Evolutionary conservation across 1,140 invertebrate genomes (phyloP).

Genomic region (Drosophila novamexicana): DNA sequence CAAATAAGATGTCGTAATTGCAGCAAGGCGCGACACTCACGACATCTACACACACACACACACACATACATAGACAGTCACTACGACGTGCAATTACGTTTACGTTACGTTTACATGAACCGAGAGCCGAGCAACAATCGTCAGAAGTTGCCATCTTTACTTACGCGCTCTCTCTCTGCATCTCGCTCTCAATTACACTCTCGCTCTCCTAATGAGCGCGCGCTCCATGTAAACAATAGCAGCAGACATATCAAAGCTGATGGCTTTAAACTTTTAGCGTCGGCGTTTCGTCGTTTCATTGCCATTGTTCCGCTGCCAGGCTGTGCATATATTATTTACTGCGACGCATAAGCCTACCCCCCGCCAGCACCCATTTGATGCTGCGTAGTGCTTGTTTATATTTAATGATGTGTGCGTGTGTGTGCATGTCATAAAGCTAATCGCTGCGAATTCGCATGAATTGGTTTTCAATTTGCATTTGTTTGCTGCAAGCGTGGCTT

Average conservation of each 20-base stretch:
- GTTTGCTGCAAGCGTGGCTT: conserved; percentile 25
- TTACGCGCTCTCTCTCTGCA: background rate
- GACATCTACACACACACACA: conserved; percentile 16
- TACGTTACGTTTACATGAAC: conserved; percentile 21
- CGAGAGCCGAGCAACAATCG: conserved; percentile 59
- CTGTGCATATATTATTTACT: conserved; percentile 68
- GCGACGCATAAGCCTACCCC: conserved; percentile 62
- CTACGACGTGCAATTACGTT: conserved; percentile 64
- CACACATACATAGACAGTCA: background rate
- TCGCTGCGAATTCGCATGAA: conserved; percentile 22
- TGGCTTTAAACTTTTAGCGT: conserved; percentile 31
- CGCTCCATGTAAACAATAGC: conserved; percentile 49
- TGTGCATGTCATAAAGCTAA: conserved; percentile 25
- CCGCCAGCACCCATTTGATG: background rate
- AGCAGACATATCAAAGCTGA: conserved; percentile 22
- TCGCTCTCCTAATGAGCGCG: background rate
- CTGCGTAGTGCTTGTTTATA: conserved; percentile 14
- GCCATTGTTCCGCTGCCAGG: conserved; percentile 36
- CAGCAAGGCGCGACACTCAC: conserved; percentile 75
- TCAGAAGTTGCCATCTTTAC: conserved; percentile 19
- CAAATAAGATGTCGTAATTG: conserved; percentile 82
- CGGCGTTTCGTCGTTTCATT: conserved; percentile 41
- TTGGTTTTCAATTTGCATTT: conserved; percentile 14
- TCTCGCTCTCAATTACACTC: conserved; percentile 11
- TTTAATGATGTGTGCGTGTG: conserved; percentile 11